phyloP scores from a whole-genome alignment of 2,888 invertebrate species.

The Allophyes oxyacanthae region DNA sequence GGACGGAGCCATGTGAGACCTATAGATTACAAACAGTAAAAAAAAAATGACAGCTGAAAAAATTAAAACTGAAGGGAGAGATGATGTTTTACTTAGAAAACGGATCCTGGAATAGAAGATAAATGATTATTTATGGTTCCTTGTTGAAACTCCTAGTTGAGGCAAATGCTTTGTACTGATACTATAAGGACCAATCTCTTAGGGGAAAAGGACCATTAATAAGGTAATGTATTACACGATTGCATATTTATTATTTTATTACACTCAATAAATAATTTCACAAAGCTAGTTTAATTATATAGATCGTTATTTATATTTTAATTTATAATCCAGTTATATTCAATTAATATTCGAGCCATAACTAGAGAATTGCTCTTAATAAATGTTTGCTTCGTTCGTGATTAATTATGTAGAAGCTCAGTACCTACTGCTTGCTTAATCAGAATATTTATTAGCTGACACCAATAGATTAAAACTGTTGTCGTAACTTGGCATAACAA shows the following conservation, averaged over 20 bases:
- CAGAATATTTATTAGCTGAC: neutral
- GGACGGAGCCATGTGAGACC: too few relatives aligned
- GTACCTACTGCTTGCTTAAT: conserved; percentile 1
- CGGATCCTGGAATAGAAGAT: too few relatives aligned
- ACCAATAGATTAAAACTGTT: conserved; percentile 1
- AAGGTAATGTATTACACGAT: neutral
- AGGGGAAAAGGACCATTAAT: neutral
- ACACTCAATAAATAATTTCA: conserved; percentile 1
- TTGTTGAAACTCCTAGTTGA: too few relatives aligned
- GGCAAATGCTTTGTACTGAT: neutral
- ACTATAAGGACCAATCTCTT: neutral
- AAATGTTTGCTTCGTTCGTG: conserved; percentile 4
- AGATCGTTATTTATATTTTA: conserved; percentile 9
- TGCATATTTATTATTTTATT: conserved; percentile 7
- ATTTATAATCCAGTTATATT: conserved; percentile 10
- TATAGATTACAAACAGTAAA: too few relatives aligned
- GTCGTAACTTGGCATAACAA: neutral
- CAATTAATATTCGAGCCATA: conserved; percentile 16
- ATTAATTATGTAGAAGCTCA: conserved; percentile 20
- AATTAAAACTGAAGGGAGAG: too few relatives aligned
- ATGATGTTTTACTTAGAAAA: too few relatives aligned
- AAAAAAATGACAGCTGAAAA: too few relatives aligned
- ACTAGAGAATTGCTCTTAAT: conserved; percentile 4
- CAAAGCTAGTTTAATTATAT: conserved; percentile 9
- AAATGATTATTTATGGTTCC: too few relatives aligned